These are phyloP conservation scores for Heliconius hortense DNA, from an alignment of 2,888 invertebrate genomes.

Conservation along the genomic window DNA sequence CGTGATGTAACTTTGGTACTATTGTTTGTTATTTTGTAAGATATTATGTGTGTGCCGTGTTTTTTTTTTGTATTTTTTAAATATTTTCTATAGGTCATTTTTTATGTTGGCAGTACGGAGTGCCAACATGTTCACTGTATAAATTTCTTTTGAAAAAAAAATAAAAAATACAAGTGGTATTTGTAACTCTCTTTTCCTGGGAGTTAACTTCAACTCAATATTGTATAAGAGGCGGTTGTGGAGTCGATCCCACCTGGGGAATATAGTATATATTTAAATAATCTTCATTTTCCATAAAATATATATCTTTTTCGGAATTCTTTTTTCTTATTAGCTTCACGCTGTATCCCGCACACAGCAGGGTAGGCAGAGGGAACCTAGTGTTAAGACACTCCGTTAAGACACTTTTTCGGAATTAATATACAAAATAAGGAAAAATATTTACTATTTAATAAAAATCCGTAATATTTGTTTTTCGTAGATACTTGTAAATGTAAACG, in stretches of 20 bases:
- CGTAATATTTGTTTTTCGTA: background rate
- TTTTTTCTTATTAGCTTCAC: no score
- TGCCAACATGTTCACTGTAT: background rate
- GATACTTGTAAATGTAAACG: background rate
- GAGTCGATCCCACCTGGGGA: background rate
- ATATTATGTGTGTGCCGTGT: background rate
- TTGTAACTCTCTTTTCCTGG: background rate
- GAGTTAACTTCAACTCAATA: background rate
- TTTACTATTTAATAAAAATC: background rate
- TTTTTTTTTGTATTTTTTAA: background rate
- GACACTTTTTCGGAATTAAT: no score
- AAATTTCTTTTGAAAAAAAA: background rate
- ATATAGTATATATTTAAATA: background rate
- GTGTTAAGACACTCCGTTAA: no score
- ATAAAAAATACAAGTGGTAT: background rate
- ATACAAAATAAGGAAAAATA: background rate
- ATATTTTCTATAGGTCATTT: background rate
- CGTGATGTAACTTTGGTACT: constrained; percentile 19
- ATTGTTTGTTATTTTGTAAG: constrained; percentile 21
- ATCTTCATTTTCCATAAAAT: no score
- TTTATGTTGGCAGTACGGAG: background rate
- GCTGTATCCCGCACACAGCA: no score
- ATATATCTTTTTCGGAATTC: no score
- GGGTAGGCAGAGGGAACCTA: no score
- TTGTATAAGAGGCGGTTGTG: no score